These are phyloP conservation scores for Labeo rohita DNA, from an alignment of 2,113 vertebrate species.

Conservation along the genomic window DNA sequence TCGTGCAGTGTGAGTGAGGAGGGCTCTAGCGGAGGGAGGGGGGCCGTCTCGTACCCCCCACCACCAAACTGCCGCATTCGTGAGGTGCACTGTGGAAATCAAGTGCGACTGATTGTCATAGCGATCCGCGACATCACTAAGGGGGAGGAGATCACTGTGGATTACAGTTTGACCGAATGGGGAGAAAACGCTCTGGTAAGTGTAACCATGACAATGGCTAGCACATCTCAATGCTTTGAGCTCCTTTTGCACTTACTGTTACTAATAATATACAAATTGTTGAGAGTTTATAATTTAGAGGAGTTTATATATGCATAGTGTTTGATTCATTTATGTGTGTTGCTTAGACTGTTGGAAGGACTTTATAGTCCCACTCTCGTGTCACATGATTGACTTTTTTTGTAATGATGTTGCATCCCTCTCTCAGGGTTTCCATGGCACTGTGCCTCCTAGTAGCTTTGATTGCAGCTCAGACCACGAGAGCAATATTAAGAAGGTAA, in stretches of 20 bases:
- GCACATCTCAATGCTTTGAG: conserved; percentile 14
- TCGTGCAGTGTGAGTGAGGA: conserved; percentile 65
- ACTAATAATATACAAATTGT: not conserved
- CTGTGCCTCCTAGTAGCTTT: conserved; percentile 68
- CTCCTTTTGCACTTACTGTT: not conserved
- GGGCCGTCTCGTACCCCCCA: conserved; percentile 67
- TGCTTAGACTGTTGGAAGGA: not conserved
- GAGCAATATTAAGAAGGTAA: conserved; percentile 78
- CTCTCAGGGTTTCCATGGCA: conserved; percentile 74
- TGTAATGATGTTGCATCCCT: conserved; percentile 54
- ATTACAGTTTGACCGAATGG: conserved; percentile 82
- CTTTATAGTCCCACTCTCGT: conserved; percentile 40
- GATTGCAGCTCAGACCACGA: conserved; percentile 74
- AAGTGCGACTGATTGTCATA: conserved; percentile 79
- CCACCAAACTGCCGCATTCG: conserved; percentile 80
- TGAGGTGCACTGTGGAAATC: conserved; percentile 80
- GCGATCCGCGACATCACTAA: conserved; percentile 80
- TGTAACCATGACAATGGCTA: conserved; percentile 46
- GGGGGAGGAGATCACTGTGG: conserved; percentile 82
- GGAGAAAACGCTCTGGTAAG: conserved; percentile 76
- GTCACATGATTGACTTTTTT: conserved; percentile 45
- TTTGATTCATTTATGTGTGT: not conserved
- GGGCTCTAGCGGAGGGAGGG: conserved; percentile 61
- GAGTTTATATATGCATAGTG: not conserved
- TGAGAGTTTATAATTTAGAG: conserved; percentile 5